Conservation (phyloP, 2,888 invertebrate species). For the Hyles lineata region DNA sequence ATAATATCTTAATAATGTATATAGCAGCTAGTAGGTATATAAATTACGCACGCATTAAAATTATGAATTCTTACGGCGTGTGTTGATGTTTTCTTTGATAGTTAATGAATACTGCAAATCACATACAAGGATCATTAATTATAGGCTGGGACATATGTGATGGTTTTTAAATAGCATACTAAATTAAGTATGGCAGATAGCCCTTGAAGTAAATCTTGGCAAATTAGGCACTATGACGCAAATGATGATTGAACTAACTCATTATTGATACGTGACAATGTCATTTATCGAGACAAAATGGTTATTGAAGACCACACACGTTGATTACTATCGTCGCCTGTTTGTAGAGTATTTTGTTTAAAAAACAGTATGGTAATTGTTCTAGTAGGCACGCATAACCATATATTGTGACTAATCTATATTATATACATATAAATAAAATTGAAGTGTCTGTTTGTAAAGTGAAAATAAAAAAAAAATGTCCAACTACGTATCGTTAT, state of each 20-base stretch:
- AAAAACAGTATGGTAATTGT: too few relatives aligned
- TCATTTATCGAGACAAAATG: conserved; percentile 26
- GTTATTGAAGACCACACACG: conserved; percentile 32
- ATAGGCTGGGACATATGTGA: conserved; percentile 10
- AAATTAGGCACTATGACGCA: conserved; percentile 70
- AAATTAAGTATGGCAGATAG: conserved; percentile 20
- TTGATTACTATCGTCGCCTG: conserved; percentile 14
- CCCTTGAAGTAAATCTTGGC: conserved; percentile 38
- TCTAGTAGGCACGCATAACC: too few relatives aligned
- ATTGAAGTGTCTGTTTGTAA: too few relatives aligned
- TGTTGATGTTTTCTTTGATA: conserved; percentile 25
- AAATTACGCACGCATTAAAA: conserved; percentile 20
- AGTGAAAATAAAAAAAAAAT: too few relatives aligned
- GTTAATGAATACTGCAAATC: conserved; percentile 27
- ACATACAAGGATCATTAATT: conserved; percentile 25
- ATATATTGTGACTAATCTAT: too few relatives aligned
- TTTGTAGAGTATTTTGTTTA: not conserved
- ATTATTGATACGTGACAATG: conserved; percentile 29
- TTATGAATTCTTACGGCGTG: conserved; percentile 21
- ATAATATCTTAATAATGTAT: not conserved
- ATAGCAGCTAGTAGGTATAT: not conserved
- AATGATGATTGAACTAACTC: conserved; percentile 34
- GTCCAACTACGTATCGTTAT: too few relatives aligned
- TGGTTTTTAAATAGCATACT: conserved; percentile 21
- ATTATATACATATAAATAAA: too few relatives aligned